Percentiles rank a stretch among this genome's conserved stretches.
Conservation (phyloP, 2,888 invertebrate genomes). For the Bellardia pandia region DNA sequence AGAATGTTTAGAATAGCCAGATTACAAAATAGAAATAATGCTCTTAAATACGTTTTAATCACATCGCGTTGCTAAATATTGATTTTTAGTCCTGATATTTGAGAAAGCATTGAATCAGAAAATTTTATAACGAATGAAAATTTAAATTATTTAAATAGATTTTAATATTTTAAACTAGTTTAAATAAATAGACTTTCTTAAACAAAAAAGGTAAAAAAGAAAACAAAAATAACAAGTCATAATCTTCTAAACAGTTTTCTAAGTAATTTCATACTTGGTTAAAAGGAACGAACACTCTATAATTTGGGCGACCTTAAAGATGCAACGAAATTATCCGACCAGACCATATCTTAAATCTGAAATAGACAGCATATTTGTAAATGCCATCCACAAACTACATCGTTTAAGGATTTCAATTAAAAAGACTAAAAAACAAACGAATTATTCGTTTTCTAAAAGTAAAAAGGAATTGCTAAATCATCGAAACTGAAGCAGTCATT, state of each 20-base stretch:
- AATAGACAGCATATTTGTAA: constrained; percentile 37
- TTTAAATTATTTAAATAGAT: neutral
- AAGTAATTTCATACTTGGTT: constrained; percentile 61
- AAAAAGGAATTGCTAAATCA: constrained; percentile 68
- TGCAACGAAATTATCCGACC: constrained; percentile 29
- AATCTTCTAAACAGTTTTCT: constrained; percentile 48
- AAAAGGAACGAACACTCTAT: constrained; percentile 22
- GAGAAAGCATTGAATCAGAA: neutral
- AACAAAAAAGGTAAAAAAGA: neutral
- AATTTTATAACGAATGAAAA: neutral
- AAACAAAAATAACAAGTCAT: constrained; percentile 49
- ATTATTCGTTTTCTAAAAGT: neutral
- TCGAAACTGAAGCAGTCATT: constrained; percentile 20
- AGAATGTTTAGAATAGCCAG: neutral
- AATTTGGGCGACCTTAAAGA: constrained; percentile 37
- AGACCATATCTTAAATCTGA: constrained; percentile 46
- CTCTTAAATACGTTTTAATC: neutral
- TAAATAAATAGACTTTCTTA: neutral
- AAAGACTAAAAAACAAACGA: constrained; percentile 48
- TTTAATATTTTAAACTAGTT: neutral
- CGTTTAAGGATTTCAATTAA: constrained; percentile 74
- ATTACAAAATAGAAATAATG: neutral
- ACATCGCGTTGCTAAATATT: neutral
- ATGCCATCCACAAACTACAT: constrained; percentile 64
- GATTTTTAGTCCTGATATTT: neutral